Evolutionary conservation across 2,888 invertebrate species (phyloP).

Genomic region (Leuctra nigra): DNA sequence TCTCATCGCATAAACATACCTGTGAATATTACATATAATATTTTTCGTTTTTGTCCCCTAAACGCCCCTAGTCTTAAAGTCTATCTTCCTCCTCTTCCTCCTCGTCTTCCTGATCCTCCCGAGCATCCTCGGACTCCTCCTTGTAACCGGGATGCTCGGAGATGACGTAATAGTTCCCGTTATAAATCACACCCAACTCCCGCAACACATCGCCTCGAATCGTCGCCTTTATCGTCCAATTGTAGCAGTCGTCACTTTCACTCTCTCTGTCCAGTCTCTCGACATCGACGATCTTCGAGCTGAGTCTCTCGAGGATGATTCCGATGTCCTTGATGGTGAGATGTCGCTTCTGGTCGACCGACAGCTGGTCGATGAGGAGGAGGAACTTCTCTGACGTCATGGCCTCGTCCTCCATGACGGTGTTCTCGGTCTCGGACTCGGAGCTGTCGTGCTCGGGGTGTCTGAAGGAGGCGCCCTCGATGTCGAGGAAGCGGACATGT

Average conservation of each 20-base stretch:
- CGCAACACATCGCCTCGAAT: constrained; percentile 86
- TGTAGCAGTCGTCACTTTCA: constrained; percentile 89
- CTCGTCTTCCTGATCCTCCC: constrained; percentile 74
- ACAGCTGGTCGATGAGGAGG: constrained; percentile 85
- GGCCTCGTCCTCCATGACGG: constrained; percentile 85
- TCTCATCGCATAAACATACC: no score
- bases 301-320: constrained; percentile 85
- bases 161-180: constrained; percentile 92
- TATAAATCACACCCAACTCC: constrained; percentile 89
- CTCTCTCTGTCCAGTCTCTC: constrained; percentile 87
- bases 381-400: constrained; percentile 88
- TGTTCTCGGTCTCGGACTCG: constrained; percentile 90
- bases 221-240: constrained; percentile 95
- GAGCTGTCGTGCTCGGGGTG: constrained; percentile 50
- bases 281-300: constrained; percentile 89
- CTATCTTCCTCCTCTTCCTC: constrained; percentile 68
- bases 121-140: constrained; percentile 80
- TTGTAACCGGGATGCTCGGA: constrained; percentile 92
- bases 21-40: no score
- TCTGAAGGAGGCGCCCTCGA: constrained; percentile 46
- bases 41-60: not conserved
- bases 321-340: constrained; percentile 93
- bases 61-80: constrained; percentile 35
- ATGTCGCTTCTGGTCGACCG: constrained; percentile 86
- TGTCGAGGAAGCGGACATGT: constrained; percentile 74